phyloP scores from a whole-genome alignment of 1,140 invertebrate genomes.

The Drosophila littoralis region DNA sequence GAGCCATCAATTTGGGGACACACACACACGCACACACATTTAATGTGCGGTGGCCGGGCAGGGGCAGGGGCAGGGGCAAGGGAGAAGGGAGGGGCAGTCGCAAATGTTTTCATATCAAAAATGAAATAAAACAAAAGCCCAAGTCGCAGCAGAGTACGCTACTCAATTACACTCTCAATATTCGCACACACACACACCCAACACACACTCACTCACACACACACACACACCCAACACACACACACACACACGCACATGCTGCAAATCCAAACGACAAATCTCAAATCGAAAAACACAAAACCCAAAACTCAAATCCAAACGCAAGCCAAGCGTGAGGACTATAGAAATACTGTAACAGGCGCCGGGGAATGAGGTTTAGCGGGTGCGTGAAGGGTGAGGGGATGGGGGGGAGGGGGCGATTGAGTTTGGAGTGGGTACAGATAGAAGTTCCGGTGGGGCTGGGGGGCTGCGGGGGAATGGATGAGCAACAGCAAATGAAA shows the following conservation, averaged over 20 bases:
- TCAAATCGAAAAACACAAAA: slow-evolving; percentile 75
- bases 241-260: slow-evolving; percentile 29
- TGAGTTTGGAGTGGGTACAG: slow-evolving; percentile 19
- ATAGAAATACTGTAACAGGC: slow-evolving; percentile 29
- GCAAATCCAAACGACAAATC: slow-evolving; percentile 74
- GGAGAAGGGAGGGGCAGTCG: slow-evolving; percentile 14
- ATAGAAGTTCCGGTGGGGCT: neutral
- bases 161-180: slow-evolving; percentile 83
- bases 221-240: neutral
- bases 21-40: neutral
- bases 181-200: slow-evolving; percentile 52
- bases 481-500: slow-evolving; percentile 71
- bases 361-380: too few species aligned
- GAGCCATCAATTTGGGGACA: slow-evolving; percentile 53
- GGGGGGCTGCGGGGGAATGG: neutral
- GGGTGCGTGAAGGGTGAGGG: neutral
- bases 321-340: slow-evolving; percentile 73
- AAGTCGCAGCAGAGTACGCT: slow-evolving; percentile 69
- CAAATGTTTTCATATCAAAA: slow-evolving; percentile 82
- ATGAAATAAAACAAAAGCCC: slow-evolving; percentile 81
- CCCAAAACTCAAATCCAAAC: slow-evolving; percentile 80
- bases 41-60: slow-evolving; percentile 4
- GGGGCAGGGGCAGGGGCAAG: neutral
- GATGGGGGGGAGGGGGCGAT: slow-evolving; percentile 6
- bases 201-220: slow-evolving; percentile 18